Evolutionary conservation across 2,888 invertebrate genomes (phyloP), one percentile per base, ranked within the genome.

Genomic region (Lasioglossum morio): DNA sequence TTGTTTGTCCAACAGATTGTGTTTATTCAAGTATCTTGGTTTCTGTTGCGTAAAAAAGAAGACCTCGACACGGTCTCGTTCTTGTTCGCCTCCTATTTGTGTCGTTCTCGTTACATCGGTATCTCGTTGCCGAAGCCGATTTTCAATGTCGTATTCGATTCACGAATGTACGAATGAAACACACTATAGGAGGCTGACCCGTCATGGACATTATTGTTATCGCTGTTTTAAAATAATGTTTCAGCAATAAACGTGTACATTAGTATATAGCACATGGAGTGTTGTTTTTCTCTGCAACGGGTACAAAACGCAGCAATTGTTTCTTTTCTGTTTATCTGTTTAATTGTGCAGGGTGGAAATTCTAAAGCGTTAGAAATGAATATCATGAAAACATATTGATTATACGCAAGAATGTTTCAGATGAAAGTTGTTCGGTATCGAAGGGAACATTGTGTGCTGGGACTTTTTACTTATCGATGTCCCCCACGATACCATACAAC

Each of bases 241-340:
- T 92, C 93, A 94, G 94, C 94, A 95, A 95, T 94, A 95, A 95
- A 95, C 88, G 93, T 95, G 93, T 94, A 94, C 92, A 94, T 94
- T 94, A 94, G 93, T 91, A 94, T 91, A 93, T 91, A 87, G 92
- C 92, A 91, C 76, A 72, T 85, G 79, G 66, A 79, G 57, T 85
- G 80, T 83, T 83, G 74, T 82, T 79, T 94, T 91, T 87, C 89
- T 91, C 93, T 85, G 88, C 91, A 88, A 87, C 87, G 87, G 87
- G 82, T 85, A 84, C 73, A 91, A 94, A 94, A 93, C 92, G 94
- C 94, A 94, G 94, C 90, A 92, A 94, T 93, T 88, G 89, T 91
- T 91, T 90, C 87, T 77, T 74, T 30, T 30, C 30, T 37, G n/a
- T 78, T n/a, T 2, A 70, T n/a, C 34, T 27, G 14, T 19, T n/a